Base-by-base conservation (phyloP, 2,888 invertebrate genomes). In the Caenorhabditis wallacei region DNA sequence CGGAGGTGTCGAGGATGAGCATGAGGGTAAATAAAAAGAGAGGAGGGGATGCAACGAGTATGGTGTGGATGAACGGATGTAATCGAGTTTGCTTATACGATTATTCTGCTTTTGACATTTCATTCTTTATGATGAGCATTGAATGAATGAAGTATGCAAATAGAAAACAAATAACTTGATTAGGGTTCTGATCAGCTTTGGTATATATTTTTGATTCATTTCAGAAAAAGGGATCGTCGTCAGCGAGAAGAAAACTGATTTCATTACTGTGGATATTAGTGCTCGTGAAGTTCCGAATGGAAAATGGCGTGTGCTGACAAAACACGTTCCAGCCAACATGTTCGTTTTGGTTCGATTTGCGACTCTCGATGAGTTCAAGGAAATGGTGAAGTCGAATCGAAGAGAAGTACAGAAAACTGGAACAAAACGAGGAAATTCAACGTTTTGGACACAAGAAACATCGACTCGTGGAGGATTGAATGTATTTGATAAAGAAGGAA, bases 401-500 rank as follows among this genome's bases (percentile, higher is more conserved):
- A 10, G 20, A 7, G 40, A 48, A 22, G 63, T 63, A 26, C 43
- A 53, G 22, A 30, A 35, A 22, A 54, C 54, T 8, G 61, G 54
- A 1, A 13, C 40, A 1, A 78, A 68, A 37, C 35, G 46, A 24
- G 63, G 63, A 22, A 8, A 35, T 26, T 24, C 51, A 20, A 48
- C 57, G 1, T 83, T 83, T 48, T 88, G 88, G 88, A 78, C 70
- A 4, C 64, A 79, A 20, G 76, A 82, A 37, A 66, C 85, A 13
- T 82, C 80, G n/a, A 70, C 86, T 13, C 86, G 89, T 30, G 87
- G 89, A 10, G 91, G 91, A 10, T 70, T 91, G 74, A 90, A 91
- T 80, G 75, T 91, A 16, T 91, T 90, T 69, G 87, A 90, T 66
- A 81, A 87, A 18, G 78, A 89, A 16, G 91, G 91, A 63, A 85